These are phyloP conservation scores for Vultur gryphus DNA, from an alignment of 2,797 vertebrate genomes.

Conservation along the genomic window DNA sequence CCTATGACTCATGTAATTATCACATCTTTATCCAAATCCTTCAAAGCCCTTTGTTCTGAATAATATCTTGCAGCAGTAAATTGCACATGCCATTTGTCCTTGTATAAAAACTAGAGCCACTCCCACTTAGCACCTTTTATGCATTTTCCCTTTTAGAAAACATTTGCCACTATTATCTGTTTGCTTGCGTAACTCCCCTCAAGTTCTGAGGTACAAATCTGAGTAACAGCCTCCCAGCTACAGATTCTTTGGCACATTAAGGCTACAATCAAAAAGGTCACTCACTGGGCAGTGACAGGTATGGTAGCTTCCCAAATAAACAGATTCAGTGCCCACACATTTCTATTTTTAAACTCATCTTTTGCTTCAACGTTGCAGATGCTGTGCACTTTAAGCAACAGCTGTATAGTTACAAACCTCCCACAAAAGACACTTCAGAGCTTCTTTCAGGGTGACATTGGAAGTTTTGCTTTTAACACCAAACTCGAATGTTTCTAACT, in stretches of 20 bases:
- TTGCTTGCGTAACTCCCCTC: background rate
- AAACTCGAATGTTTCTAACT: background rate
- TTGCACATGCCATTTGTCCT: background rate
- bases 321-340: background rate
- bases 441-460: background rate
- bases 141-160: background rate
- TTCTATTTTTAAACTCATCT: background rate
- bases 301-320: background rate
- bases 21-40: background rate
- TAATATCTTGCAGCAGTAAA: background rate
- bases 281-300: background rate
- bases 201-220: background rate
- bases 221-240: background rate
- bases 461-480: background rate
- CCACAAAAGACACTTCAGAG: background rate
- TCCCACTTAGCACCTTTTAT: background rate
- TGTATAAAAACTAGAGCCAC: background rate
- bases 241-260: background rate
- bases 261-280: background rate
- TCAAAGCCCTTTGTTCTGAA: background rate
- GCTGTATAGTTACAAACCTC: background rate
- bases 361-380: background rate
- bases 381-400: background rate
- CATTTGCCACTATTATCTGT: rapidly evolving
- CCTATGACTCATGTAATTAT: slow-evolving; percentile 4